A percentile compares a stretch with the other conserved stretches of the same genome.
These are phyloP conservation scores for Chirona hameri DNA, from an alignment of 2,888 invertebrate species.

Conservation along the genomic window DNA sequence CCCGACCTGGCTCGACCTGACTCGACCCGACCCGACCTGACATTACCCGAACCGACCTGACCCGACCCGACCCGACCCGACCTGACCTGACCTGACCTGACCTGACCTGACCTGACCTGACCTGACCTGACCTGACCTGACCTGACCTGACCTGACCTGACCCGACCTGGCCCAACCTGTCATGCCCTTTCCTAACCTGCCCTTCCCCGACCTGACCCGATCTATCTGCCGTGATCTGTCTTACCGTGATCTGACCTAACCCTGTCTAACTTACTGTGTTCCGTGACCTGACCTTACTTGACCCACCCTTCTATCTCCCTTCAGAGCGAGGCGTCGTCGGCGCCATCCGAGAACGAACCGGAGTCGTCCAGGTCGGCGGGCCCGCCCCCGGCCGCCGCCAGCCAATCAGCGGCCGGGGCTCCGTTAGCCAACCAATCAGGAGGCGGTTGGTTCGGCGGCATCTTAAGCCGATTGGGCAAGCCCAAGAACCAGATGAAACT, in stretches of 20 bases:
- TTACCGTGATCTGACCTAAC: not conserved
- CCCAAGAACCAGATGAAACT: constrained; percentile 35
- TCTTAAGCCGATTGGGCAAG: constrained; percentile 31
- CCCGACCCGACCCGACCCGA: too few relatives aligned
- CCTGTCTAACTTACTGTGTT: too few relatives aligned
- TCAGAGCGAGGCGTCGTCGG: constrained; percentile 10
- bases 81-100: not conserved
- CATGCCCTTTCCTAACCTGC: too few relatives aligned
- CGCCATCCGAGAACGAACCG: not conserved
- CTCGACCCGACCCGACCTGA: too few relatives aligned
- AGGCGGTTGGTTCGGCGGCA: constrained; percentile 32
- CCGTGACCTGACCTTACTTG: not conserved
- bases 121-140: not conserved
- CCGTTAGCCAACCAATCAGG: not conserved
- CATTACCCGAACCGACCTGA: too few relatives aligned
- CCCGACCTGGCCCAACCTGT: too few relatives aligned
- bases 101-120: not conserved
- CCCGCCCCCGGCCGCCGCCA: not conserved
- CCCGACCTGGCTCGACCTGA: too few relatives aligned
- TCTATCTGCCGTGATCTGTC: not conserved
- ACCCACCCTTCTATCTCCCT: not conserved
- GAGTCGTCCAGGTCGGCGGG: not conserved
- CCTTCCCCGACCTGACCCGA: too few relatives aligned
- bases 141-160: not conserved
- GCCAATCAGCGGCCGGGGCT: not conserved